phyloP scores from a whole-genome alignment of 2,113 vertebrate genomes.

The Alligator mississippiensis region DNA sequence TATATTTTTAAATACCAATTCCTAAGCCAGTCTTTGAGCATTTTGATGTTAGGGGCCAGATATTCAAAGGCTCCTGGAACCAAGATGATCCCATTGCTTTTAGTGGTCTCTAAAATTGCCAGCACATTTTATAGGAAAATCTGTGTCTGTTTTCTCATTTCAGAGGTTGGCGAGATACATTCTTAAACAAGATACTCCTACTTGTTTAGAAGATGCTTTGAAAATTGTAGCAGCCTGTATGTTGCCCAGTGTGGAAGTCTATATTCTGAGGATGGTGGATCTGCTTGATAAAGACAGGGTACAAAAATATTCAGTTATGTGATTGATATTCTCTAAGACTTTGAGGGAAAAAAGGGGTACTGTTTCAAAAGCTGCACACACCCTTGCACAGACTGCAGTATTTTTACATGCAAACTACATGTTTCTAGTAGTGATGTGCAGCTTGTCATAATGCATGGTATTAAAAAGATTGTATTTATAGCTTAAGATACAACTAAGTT shows the following conservation, averaged over 20 bases:
- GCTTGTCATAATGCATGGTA: not conserved
- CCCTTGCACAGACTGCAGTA: not conserved
- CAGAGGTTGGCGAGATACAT: slow-evolving; percentile 92
- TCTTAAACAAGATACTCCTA: slow-evolving; percentile 87
- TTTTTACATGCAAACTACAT: not conserved
- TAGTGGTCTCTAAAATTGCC: not conserved
- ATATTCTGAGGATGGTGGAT: slow-evolving; percentile 85
- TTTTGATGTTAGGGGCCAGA: not conserved
- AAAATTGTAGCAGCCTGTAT: slow-evolving; percentile 87
- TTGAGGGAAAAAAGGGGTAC: not conserved
- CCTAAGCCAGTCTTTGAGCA: not conserved
- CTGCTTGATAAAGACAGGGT: slow-evolving; percentile 87
- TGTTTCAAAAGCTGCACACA: not conserved
- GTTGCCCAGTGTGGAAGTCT: slow-evolving; percentile 84
- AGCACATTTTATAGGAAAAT: not conserved
- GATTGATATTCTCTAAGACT: not conserved
- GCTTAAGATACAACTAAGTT: not conserved
- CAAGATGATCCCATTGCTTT: not conserved
- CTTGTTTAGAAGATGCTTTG: slow-evolving; percentile 90
- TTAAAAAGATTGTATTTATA: not conserved
- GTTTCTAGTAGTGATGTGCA: not conserved
- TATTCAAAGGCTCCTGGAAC: not conserved
- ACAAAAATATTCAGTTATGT: not conserved
- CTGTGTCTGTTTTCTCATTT: not conserved
- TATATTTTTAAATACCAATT: not conserved